phyloP scores from a whole-genome alignment of 2,797 vertebrate species.

The Cottoperca gobio region DNA sequence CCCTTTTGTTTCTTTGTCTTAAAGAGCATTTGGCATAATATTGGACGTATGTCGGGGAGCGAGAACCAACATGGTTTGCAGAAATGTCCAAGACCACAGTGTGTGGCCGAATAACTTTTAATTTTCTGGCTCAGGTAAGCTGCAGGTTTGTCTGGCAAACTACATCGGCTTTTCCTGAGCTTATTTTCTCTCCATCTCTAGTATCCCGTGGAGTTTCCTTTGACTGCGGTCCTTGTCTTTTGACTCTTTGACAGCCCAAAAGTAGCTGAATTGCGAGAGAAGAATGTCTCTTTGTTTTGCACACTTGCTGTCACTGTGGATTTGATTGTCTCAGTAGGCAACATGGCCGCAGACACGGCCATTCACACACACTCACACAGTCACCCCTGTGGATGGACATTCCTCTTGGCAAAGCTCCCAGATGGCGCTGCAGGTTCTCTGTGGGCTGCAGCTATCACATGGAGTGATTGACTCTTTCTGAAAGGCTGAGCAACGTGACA shows the following conservation, averaged over 20 bases:
- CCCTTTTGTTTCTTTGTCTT: slow-evolving; percentile 22
- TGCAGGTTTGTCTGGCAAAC: slow-evolving; percentile 50
- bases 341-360: slow-evolving; percentile 62
- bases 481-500: slow-evolving; percentile 38
- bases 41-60: slow-evolving; percentile 43
- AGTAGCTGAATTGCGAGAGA: slow-evolving; percentile 70
- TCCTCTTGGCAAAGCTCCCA: slow-evolving; percentile 75
- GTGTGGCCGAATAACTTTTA: slow-evolving; percentile 40
- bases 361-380: slow-evolving; percentile 62
- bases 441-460: slow-evolving; percentile 54
- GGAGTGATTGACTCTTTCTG: slow-evolving; percentile 55
- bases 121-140: slow-evolving; percentile 63
- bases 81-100: slow-evolving; percentile 9
- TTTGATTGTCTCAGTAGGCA: slow-evolving; percentile 79
- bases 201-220: slow-evolving; percentile 56
- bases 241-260: slow-evolving; percentile 72
- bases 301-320: slow-evolving; percentile 78
- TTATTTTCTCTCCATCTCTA: slow-evolving; percentile 46
- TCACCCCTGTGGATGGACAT: slow-evolving; percentile 71
- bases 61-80: slow-evolving; percentile 40
- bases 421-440: slow-evolving; percentile 71
- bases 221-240: slow-evolving; percentile 65
- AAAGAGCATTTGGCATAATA: slow-evolving; percentile 47
- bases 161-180: slow-evolving; percentile 60
- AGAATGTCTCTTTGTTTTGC: slow-evolving; percentile 78